A percentile compares a stretch with the other conserved stretches of the same genome.
phyloP scores from a whole-genome alignment of 35 echinoderm and acorn worm species.

The Acanthaster planci region DNA sequence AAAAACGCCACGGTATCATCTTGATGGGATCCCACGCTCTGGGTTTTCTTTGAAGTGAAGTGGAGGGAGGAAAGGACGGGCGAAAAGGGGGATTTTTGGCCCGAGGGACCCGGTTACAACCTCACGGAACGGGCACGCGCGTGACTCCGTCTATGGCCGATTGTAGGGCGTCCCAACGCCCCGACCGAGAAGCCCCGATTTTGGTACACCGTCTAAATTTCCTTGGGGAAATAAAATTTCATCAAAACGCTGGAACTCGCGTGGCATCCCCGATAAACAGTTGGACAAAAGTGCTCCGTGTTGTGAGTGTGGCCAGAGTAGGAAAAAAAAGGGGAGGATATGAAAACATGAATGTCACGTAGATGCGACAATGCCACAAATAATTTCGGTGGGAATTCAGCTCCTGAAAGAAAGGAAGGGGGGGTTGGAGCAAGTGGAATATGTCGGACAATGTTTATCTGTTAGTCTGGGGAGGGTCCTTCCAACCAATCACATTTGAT shows the following conservation, averaged over 20 bases:
- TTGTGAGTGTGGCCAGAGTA: no score
- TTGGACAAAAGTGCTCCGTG: slow-evolving; percentile 24
- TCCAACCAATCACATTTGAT: not conserved
- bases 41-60: not conserved
- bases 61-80: not conserved
- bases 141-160: slow-evolving; percentile 9
- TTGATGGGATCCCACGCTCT: slow-evolving; percentile 1
- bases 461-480: slow-evolving; percentile 12
- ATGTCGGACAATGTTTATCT: slow-evolving; percentile 15
- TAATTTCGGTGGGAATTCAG: slow-evolving; percentile 10
- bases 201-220: not conserved
- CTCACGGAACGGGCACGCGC: not conserved
- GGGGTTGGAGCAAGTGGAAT: not conserved
- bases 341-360: slow-evolving; percentile 29
- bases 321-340: not conserved
- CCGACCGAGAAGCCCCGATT: not conserved
- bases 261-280: slow-evolving; percentile 20
- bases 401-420: not conserved
- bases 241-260: slow-evolving; percentile 10
- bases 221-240: slow-evolving; percentile 32
- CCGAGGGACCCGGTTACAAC: not conserved
- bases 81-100: not conserved
- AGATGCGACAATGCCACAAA: slow-evolving; percentile 18
- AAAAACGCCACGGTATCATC: not conserved
- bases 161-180: not conserved